Base-by-base conservation (phyloP, 2,888 invertebrate species). In the Taphrorychus bicolor region DNA sequence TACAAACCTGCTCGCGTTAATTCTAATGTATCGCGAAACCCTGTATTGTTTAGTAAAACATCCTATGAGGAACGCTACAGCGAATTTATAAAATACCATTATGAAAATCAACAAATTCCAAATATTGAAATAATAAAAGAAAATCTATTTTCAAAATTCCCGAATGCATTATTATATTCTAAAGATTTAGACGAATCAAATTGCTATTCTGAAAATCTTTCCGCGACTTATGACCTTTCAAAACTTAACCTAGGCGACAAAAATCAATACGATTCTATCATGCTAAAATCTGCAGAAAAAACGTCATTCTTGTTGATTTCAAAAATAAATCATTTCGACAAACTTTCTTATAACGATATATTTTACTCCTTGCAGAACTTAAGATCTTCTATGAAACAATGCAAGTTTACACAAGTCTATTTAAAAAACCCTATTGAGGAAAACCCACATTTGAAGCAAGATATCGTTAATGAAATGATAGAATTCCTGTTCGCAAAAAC, bases 71-170 rank as follows among this genome's bases (percentile, higher is more conserved):
- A n/a, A n/a, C n/a, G n/a, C n/a, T n/a, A 59, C 22, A 41, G 11
- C 9, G 60, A 69, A 7, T 69, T 71, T 52, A 56, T 66, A n/a
- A 71, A 69, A 69, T 69, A 52, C 45, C 68, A 70, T 62, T 71
- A 69, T 11, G 52, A 48, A 62, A 69, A 48, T 51, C 24, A 45
- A 59, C 48, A 54, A 19, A 42, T 71, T 1, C 52, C 65, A 18
- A 19, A 65, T 11, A 61, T 69, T 11, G 22, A 63, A 62, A 56
- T 66, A n/a, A 62, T 69, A 9, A 68, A 69, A 65, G 70, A 70
- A 32, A 66, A 68, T n/a, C n/a, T n/a, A n/a, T n/a, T n/a, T n/a
- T n/a, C n/a, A n/a, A n/a, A n/a, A n/a, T n/a, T n/a, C n/a, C n/a
- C n/a, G n/a, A n/a, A n/a, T n/a, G 40, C 14, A 66, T 22, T 70